Evolutionary conservation across 2,113 vertebrate species (phyloP), one percentile per base, ranked within the genome.

Genomic region (Ivindomyrus marchei): DNA sequence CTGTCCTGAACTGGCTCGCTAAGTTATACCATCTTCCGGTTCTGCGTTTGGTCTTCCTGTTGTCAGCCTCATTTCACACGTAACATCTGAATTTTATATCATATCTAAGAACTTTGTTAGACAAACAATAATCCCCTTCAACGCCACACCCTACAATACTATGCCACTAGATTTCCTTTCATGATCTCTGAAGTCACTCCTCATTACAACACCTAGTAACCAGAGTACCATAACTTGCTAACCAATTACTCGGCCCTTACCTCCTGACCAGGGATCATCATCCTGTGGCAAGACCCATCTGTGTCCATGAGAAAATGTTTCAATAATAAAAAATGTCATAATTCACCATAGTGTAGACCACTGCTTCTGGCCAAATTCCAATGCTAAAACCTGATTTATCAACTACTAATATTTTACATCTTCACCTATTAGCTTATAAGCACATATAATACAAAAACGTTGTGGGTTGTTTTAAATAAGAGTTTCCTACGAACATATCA

Each of bases 111-210:
- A n/a, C 11, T 17, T 49, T n/a, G 84, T 47, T n/a, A 27, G 24
- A 27, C 45, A 85, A 21, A 86, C 45, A 47, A 15, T 49, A 31
- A 86, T 15, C 42, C 24, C 11, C 10, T 49, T 50, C 45, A 13
- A 17, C 24, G 1, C 84, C 84, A 86, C 84, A 86, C 84, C 84
- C 84, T 15, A 31, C 84, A 86, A 49, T 47, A 27, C 84, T 49
- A 86, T 47, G 62, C 0, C 47, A 86, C 84, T 27, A 70, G 90
- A 92, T 92, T 93, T 94, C 91, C 91, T 85, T 95, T 87, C 88
- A 24, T 27, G 3, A 13, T 15, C 50, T 80, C 53, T 58, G 88
- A 87, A 83, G 90, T 8, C 93, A 93, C 94, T 89, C 94, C 95
- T 89, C 88, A 6, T 53, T 39, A 53, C 85, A 49, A 50, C 42